A percentile compares a stretch with the other conserved stretches of the same genome.
phyloP scores from a whole-genome alignment of 2,888 invertebrate species.

The Cerceris rybyensis region DNA sequence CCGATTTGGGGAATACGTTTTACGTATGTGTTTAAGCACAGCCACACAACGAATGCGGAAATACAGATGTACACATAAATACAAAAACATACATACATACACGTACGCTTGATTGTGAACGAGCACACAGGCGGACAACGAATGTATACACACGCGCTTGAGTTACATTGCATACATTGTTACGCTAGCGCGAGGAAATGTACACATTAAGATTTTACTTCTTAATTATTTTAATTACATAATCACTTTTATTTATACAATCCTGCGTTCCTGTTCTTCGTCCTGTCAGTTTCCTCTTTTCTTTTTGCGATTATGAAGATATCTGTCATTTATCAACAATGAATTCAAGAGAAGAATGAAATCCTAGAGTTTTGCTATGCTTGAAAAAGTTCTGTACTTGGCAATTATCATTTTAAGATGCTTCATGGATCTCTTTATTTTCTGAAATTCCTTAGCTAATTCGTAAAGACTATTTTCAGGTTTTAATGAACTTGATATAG shows the following conservation, averaged over 20 bases:
- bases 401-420: constrained; percentile 30
- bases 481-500: constrained; percentile 18
- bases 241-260: constrained; percentile 79
- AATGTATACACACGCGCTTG: constrained; percentile 31
- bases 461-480: constrained; percentile 49
- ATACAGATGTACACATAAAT: no score
- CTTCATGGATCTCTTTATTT: constrained; percentile 24
- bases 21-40: constrained; percentile 75
- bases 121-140: constrained; percentile 8
- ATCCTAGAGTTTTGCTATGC: neutral
- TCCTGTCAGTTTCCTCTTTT: neutral
- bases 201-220: constrained; percentile 68
- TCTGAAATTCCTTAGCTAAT: constrained; percentile 50
- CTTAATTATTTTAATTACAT: constrained; percentile 79
- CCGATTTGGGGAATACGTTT: constrained; percentile 74
- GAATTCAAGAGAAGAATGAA: neutral
- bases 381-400: constrained; percentile 37
- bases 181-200: constrained; percentile 51
- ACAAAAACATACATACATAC: constrained; percentile 23
- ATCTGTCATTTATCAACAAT: no score
- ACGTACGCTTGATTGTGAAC: constrained; percentile 34
- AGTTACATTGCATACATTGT: constrained; percentile 42
- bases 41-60: constrained; percentile 21
- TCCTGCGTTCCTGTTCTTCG: constrained; percentile 45
- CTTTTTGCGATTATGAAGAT: neutral